Evolutionary conservation across 2,797 vertebrate species (phyloP), one percentile per base, ranked within the genome.

Genomic region (Sparidentex hasta): DNA sequence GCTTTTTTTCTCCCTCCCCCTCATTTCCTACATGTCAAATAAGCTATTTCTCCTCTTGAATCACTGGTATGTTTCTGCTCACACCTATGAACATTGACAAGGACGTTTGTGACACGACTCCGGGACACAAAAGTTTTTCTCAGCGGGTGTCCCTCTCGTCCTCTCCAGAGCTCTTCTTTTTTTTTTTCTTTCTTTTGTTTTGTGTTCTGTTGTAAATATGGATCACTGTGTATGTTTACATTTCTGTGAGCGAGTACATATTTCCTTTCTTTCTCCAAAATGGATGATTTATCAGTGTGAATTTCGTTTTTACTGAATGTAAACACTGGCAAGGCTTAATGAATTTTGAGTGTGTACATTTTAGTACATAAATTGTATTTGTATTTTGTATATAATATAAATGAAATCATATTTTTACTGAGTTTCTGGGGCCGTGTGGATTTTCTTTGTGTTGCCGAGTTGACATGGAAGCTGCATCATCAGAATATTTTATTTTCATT

Each of bases 341-440:
- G 88, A 93, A 86, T 89, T 85, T 85, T 91, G 91, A 91, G 92
- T 93, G 91, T 95, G 95, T 96, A 96, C 95, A 95, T 96, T 96
- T 97, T 96, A 94, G 95, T 96, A 97, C 96, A 95, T 95, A 93
- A 92, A 93, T 91, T 90, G 88, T 95, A 94, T 95, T 94, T 93
- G 88, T 95, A 95, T 97, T 96, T 97, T 97, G 91, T 96, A 96
- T 87, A 96, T 92, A 92, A 90, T 81, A 93, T 94, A 93, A 94
- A 95, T 90, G 88, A 93, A 94, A 94, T 95, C 82, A 78, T 95
- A 95, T 96, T 96, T 96, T 95, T 96, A 95, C 92, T 93, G 92
- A 93, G 38, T 71, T 67, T 70, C 55, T 25, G 14, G 44, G 74
- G 16, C 52, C 71, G 62, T 79, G 84, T 83, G 61, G 2, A 27